phyloP scores from a whole-genome alignment of 2,888 invertebrate genomes.

The Aromia moschata region DNA sequence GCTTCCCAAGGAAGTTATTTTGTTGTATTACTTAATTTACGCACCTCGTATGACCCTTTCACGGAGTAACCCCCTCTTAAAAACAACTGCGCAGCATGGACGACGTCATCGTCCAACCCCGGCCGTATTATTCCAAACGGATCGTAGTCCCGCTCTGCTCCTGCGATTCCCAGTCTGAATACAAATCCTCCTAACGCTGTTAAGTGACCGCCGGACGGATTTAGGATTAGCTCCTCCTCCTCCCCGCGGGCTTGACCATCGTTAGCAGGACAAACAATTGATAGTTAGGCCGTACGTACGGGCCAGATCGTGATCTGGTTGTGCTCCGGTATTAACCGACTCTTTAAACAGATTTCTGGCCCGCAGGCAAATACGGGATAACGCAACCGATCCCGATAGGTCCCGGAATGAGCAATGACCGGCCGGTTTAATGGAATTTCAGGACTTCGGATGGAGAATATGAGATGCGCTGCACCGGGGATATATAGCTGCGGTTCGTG shows the following conservation, averaged over 20 bases:
- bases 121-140: neutral
- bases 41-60: no score
- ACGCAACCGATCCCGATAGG: neutral
- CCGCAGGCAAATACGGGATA: slow-evolving; percentile 14
- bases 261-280: neutral
- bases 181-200: neutral
- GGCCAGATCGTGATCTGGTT: slow-evolving; percentile 16
- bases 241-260: neutral
- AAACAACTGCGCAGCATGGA: no score
- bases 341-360: slow-evolving; percentile 19
- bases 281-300: neutral
- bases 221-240: neutral
- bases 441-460: neutral
- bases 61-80: no score
- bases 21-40: no score
- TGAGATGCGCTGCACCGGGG: no score
- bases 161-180: neutral
- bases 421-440: neutral
- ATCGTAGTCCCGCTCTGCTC: neutral
- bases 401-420: neutral
- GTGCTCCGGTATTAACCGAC: slow-evolving; percentile 9
- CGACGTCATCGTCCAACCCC: no score
- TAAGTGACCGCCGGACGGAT: neutral
- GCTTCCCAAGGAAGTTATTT: no score
- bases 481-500: no score